Evolutionary conservation across 1,140 invertebrate genomes (phyloP), one percentile per base, ranked within the genome.

Genomic region (Zaprionus capensis): DNA sequence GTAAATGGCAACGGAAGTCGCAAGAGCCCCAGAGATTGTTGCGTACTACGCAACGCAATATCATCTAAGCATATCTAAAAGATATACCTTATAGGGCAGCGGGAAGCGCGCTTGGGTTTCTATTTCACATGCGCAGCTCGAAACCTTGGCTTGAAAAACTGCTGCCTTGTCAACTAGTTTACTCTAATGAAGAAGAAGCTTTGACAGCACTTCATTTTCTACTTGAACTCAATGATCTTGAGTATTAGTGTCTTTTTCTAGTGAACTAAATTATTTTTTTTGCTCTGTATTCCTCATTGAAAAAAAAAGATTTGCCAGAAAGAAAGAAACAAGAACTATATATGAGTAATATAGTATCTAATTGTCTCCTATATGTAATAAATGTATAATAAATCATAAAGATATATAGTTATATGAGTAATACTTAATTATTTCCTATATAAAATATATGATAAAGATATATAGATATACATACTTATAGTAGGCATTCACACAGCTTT

Each of bases 1-100:
- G 20, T 70, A 28, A 71, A 71, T 76, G 62, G 68, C 70, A 67
- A 76, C 73, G 77, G 73, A 79, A 79, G 73, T 79, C 46, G 31
- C 44, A n/a, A 5, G 67, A 34, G 41, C n/a, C 20, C 2, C 46
- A 51, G 44, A 73, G 69, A 62, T 65, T 67, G 55, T 57, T 28
- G 17, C 53, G 17, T 67, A 61, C 44, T 67, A 61, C 44, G 44
- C 57, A 34, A 34, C 31, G 38, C 64, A 58, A 61, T 67, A 55
- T 20, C 55, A 59, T 58, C 63, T 44, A 55, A 22, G 49, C 64
- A 41, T 28, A 56, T 28, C 22, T 56, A 61, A 68, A 2, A 24
- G 17, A 68, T 59, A 12, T 4, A 31, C 64, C 64, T 26, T 55
- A 28, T 20, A 4, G 28, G 41, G 41, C 2, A 9, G n/a, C 20